Evolutionary conservation across 2,797 vertebrate genomes (phyloP).

Genomic region (Rousettus madagascariensis): DNA sequence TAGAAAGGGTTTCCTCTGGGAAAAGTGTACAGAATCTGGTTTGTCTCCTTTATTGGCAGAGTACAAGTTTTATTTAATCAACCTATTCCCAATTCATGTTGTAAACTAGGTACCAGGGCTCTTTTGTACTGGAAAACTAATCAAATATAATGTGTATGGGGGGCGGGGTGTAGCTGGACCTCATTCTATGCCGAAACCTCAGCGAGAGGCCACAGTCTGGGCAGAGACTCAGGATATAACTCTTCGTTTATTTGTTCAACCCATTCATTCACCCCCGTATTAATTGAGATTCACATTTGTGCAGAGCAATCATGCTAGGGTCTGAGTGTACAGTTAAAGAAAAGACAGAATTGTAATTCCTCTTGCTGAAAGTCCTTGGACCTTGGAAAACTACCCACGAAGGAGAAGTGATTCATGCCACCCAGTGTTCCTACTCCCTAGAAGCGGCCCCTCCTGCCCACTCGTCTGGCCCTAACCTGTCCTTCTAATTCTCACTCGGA

Average conservation of each 20-base stretch:
- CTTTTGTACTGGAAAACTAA: not conserved
- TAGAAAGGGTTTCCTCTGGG: not conserved
- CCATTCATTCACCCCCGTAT: not conserved
- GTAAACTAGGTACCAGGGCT: not conserved
- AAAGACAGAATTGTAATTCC: not conserved
- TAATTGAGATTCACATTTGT: not conserved
- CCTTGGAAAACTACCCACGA: no score
- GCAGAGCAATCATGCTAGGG: not conserved
- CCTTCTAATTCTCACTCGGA: not conserved
- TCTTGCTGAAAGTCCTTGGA: not conserved
- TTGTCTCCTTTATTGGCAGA: not conserved
- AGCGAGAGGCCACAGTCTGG: not conserved
- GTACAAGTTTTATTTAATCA: not conserved
- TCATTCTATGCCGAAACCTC: not conserved
- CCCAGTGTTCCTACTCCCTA: not conserved
- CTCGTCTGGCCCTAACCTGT: not conserved
- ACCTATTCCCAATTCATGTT: not conserved
- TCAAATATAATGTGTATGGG: not conserved
- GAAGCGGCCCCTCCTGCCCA: not conserved
- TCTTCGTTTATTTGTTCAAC: not conserved
- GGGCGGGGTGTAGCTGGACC: not conserved
- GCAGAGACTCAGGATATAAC: not conserved
- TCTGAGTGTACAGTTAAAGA: not conserved
- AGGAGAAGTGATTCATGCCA: not conserved
- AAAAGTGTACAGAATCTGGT: not conserved